Base-by-base conservation (phyloP, 92 coral and sea anemone genomes). In the Phenganax marumi region DNA sequence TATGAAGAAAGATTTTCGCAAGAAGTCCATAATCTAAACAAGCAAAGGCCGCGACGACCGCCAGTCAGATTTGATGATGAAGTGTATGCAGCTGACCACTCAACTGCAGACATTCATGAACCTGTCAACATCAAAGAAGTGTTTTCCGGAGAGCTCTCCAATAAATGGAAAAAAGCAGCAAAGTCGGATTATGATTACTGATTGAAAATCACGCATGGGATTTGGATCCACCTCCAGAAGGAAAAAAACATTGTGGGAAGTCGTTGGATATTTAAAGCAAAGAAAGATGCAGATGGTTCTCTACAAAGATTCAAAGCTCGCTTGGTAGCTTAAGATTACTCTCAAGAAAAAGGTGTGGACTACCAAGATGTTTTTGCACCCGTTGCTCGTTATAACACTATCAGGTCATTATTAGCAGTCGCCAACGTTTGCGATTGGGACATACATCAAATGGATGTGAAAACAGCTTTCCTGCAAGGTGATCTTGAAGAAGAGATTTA, bases 1-100 rank as follows among this genome's bases (percentile, higher is more conserved):
- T 77, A 77, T 12, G 82, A 77, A 77, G 82, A 77, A 23, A 11
- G 19, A 18, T 77, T 77, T 58, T 54, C 54, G 82, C 14, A 60
- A 13, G 73, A 77, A 7, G 83, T 77, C 60, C 18, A 60, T 19
- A 17, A 23, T n/a, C 33, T 75, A 19, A 6, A 6, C 12, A 26
- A 50, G 26, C 53, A 19, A 19, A 48, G 80, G 50, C 64, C 16
- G 7, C 53, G 80, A 75, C 53, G n/a, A 75, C 80, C 80, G 14
- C 64, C 80, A 12, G n/a, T 65, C 24, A 75, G 80, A 75, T 51
- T 10, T 75, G 80, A 51, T 19, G 80, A 75, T 52, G 60, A 75
- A 17, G 23, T 39, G 18, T 51, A 75, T 75, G 58, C n/a, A 52
- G 80, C 80, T 22, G n/a, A 19, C 58, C 26, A 51, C 43, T n/a